Evolutionary conservation across 2,113 vertebrate genomes (phyloP).

Genomic region (Herpetotheres cachinnans): DNA sequence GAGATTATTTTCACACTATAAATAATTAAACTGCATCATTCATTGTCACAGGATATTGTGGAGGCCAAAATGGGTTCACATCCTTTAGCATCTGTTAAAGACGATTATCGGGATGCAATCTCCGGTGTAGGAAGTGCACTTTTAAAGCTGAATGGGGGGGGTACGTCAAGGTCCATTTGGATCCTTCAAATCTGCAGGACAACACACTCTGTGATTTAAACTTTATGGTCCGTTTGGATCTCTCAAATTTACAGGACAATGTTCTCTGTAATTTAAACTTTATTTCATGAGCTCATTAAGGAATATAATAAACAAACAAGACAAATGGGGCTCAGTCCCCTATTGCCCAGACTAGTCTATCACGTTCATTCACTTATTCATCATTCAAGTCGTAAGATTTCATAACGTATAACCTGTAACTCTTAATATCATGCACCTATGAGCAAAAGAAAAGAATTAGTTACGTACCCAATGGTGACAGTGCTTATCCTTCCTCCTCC

Average conservation of each 20-base stretch:
- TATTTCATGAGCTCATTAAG: neutral
- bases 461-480: neutral
- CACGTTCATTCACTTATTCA: neutral
- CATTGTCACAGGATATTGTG: neutral
- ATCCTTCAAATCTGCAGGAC: neutral
- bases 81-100: neutral
- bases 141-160: neutral
- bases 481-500: neutral
- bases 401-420: neutral
- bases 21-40: neutral
- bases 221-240: neutral
- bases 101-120: neutral
- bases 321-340: neutral
- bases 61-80: neutral
- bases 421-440: neutral
- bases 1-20: neutral
- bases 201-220: neutral
- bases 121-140: neutral
- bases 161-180: neutral
- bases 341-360: neutral
- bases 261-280: neutral
- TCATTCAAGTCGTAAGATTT: neutral
- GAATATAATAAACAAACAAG: neutral
- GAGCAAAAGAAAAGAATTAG: neutral
- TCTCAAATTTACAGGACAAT: neutral